Evolutionary conservation across 2,113 vertebrate genomes (phyloP), one percentile per base, ranked within the genome.

Genomic region (Sakesphorus luctuosus): DNA sequence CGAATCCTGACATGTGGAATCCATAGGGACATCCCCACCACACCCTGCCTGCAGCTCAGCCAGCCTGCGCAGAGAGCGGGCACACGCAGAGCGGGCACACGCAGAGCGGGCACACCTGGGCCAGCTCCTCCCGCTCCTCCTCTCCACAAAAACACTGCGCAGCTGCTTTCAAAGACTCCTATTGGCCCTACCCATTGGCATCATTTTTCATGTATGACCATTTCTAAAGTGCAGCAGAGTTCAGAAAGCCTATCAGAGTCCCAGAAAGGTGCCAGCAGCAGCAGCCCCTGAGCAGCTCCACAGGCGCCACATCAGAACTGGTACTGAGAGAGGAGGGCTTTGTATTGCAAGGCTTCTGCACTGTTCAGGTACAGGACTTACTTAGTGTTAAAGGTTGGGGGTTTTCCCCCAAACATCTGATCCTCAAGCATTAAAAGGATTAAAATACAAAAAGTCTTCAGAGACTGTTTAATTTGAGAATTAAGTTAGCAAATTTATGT

Each of bases 141-240:
- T 85, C 79, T 69, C 66, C 69, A 67, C 59, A 69, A n/a, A 55
- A 49, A 53, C 66, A 81, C 40, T 4, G 33, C 18, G 67, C 72
- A 92, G 87, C 81, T 91, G 80, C 56, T 87, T 92, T 63, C 43
- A 46, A 85, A 93, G 36, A 67, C 52, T 16, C 7, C 12, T 92
- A 95, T 79, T 89, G 89, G 89, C 92, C 87, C 94, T 90, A 86
- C 86, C 93, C 96, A 85, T 5, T 90, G 92, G 87, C 89, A 33
- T 95, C 28, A 82, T 67, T 92, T 90, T 77, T 84, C 61, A 73
- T 14, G 44, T 82, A 94, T 56, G 90, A 94, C 72, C 84, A 67
- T 87, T 90, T 92, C 71, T 97, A 97, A 98, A 97, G 97, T 98
- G 97, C 97, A 96, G 93, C 91, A 93, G 94, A 97, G 78, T 66